phyloP scores from a whole-genome alignment of 2,113 vertebrate genomes.

The Erpornis zantholeuca region DNA sequence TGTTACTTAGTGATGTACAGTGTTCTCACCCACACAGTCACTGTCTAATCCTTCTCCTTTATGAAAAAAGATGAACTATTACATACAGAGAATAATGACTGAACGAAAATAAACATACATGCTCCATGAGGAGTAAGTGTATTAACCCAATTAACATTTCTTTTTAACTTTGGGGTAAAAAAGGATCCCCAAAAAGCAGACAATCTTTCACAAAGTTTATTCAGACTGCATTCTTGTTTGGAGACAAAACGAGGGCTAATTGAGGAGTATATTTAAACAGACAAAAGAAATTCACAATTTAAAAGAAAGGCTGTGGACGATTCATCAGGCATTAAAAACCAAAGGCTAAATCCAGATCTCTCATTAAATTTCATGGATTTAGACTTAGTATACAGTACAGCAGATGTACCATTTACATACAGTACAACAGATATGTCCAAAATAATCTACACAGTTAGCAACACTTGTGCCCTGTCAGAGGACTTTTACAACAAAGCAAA shows the following conservation, averaged over 20 bases:
- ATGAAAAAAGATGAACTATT: not conserved
- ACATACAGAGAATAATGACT: not conserved
- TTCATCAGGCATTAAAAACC: not conserved
- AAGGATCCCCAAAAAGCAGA: not conserved
- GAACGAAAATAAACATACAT: not conserved
- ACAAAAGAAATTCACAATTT: not conserved
- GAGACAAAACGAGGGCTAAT: not conserved
- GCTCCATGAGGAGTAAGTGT: fast-evolving
- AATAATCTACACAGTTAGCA: not conserved
- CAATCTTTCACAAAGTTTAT: not conserved
- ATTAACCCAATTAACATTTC: not conserved
- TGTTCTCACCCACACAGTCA: fast-evolving
- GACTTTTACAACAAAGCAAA: not conserved
- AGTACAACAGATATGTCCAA: not conserved
- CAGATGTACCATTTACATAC: not conserved
- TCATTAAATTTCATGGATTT: not conserved
- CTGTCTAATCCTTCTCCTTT: not conserved
- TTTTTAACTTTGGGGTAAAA: not conserved
- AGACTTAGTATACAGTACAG: not conserved
- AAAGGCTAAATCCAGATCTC: not conserved
- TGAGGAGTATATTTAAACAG: not conserved
- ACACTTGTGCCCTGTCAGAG: not conserved
- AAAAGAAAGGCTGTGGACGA: not conserved
- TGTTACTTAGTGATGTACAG: not conserved
- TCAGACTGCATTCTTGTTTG: not conserved